Conservation (phyloP, 1,140 invertebrate genomes). For the Drosophila tristis region DNA sequence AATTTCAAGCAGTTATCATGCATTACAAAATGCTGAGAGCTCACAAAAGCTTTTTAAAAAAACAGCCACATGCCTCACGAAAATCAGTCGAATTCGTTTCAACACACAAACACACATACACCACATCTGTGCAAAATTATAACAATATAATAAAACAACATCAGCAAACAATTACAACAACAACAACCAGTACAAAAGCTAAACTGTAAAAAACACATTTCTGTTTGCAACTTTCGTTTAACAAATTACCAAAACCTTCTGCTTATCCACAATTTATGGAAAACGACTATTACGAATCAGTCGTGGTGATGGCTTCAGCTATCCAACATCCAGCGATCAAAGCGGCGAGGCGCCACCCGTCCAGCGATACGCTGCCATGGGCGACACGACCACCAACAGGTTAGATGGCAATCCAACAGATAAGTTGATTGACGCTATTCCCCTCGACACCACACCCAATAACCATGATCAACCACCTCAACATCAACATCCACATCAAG, state of each 20-base stretch:
- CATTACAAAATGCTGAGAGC: too few relatives aligned
- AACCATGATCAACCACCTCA: conserved; percentile 34
- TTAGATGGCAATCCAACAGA: conserved; percentile 86
- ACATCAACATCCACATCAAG: conserved; percentile 59
- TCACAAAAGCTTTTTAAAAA: conserved; percentile 28
- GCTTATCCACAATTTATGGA: conserved; percentile 75
- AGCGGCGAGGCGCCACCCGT: conserved; percentile 85
- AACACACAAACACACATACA: conserved; percentile 12
- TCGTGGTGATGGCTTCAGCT: conserved; percentile 94
- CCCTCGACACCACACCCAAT: conserved; percentile 45
- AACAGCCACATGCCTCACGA: conserved; percentile 26
- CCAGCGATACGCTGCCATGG: conserved; percentile 94
- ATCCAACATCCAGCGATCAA: conserved; percentile 91
- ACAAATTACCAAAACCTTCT: conserved; percentile 65
- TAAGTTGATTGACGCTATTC: conserved; percentile 74
- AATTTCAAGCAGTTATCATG: conserved; percentile 2
- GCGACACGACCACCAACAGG: conserved; percentile 89
- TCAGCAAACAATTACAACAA: conserved; percentile 23
- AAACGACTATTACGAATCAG: conserved; percentile 85
- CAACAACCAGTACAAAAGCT: conserved; percentile 33
- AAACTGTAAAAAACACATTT: conserved; percentile 45
- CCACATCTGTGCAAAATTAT: conserved; percentile 45
- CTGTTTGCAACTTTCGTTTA: conserved; percentile 64
- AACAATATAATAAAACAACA: conserved; percentile 42
- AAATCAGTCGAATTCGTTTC: conserved; percentile 18